Evolutionary conservation across 2,113 vertebrate species (phyloP).

Genomic region (Pithys albifrons): DNA sequence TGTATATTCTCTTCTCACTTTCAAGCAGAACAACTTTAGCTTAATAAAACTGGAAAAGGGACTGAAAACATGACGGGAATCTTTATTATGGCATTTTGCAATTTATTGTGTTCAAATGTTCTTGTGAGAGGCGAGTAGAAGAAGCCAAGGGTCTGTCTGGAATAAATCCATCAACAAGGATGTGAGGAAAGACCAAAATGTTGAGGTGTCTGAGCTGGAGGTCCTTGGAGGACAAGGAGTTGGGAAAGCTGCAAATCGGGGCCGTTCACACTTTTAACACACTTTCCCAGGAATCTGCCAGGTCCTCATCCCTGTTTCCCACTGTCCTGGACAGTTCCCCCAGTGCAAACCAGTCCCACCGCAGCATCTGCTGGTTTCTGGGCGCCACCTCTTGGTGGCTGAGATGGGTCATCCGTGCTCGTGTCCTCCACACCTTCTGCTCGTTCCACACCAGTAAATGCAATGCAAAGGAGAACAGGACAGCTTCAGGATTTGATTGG

Average conservation of each 20-base stretch:
- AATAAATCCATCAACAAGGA: background rate
- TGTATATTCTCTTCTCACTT: background rate
- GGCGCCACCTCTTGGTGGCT: conserved; percentile 27
- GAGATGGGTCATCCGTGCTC: background rate
- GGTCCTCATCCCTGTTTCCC: background rate
- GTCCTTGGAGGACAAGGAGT: background rate
- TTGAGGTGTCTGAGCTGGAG: no score
- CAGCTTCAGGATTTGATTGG: background rate
- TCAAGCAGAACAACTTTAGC: background rate
- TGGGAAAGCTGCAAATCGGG: rapidly evolving
- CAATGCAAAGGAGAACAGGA: background rate
- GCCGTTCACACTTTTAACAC: background rate
- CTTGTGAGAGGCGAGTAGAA: background rate
- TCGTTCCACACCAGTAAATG: background rate
- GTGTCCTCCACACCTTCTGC: rapidly evolving
- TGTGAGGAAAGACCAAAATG: background rate
- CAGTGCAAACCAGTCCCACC: background rate
- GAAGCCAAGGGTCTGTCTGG: background rate
- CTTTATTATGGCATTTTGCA: background rate
- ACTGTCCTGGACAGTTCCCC: background rate
- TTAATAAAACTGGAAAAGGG: background rate
- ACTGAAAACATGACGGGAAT: background rate
- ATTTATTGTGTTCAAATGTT: background rate
- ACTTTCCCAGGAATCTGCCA: background rate
- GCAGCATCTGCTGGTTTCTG: background rate